Conservation (phyloP, 2,797 vertebrate species). For the Parotocinclus haroldoi region DNA sequence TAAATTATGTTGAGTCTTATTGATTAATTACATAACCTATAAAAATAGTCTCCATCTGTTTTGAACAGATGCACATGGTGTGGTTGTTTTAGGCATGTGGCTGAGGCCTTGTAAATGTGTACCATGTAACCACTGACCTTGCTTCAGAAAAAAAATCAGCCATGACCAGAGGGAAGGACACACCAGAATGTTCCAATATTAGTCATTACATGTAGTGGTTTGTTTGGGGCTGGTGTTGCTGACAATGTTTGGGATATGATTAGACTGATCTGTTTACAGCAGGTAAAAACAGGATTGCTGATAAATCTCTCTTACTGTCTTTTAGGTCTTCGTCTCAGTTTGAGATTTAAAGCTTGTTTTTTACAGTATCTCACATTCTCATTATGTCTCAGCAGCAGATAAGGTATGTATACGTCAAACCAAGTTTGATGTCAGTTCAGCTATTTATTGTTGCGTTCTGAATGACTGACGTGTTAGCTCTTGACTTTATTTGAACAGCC, state of each 20-base stretch:
- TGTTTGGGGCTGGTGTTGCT: too few relatives aligned
- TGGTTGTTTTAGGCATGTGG: too few relatives aligned
- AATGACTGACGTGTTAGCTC: background rate
- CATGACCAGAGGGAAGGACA: too few relatives aligned
- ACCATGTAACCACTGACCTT: too few relatives aligned
- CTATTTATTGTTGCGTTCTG: background rate
- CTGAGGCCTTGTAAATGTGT: too few relatives aligned
- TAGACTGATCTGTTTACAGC: conserved; percentile 1
- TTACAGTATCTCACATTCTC: conserved; percentile 34
- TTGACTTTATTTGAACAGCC: conserved; percentile 55
- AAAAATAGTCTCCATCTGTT: too few relatives aligned
- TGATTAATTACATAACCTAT: too few relatives aligned
- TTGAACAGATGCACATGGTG: too few relatives aligned
- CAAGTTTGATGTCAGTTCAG: background rate
- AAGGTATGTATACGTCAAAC: conserved; percentile 54
- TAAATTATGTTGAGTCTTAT: too few relatives aligned
- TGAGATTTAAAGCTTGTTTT: conserved; percentile 1
- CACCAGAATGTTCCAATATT: too few relatives aligned
- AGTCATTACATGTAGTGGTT: too few relatives aligned
- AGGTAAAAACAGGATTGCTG: background rate
- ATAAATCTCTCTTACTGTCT: background rate
- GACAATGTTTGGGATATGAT: background rate
- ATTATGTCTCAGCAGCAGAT: conserved; percentile 76
- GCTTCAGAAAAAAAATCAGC: too few relatives aligned
- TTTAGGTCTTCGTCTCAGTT: conserved; percentile 3